These are phyloP conservation scores for Callithrix jacchus DNA, from an alignment of 2,113 vertebrate genomes.

Conservation along the genomic window DNA sequence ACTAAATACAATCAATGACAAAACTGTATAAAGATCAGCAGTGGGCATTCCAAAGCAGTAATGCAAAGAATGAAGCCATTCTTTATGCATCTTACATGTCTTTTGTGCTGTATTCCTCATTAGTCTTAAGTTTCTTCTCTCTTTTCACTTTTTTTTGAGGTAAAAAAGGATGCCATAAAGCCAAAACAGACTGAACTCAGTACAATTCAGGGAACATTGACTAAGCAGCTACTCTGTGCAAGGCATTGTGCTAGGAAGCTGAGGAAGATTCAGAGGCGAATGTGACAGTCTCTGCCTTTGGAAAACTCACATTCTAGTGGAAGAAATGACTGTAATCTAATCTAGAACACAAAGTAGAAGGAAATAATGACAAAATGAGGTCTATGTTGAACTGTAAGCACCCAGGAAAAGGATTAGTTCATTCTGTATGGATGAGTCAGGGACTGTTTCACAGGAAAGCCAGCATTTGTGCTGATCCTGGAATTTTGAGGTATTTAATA, in stretches of 20 bases:
- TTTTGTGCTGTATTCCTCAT: constrained; percentile 42
- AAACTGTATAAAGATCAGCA: background rate
- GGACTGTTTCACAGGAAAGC: background rate
- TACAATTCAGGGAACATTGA: background rate
- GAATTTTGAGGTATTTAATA: background rate
- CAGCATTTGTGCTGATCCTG: background rate
- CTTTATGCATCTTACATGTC: constrained; percentile 54
- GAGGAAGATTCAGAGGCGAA: constrained; percentile 4
- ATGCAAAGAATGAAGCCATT: constrained; percentile 64
- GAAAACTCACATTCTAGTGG: background rate
- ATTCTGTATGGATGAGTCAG: constrained; percentile 25
- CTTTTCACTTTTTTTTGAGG: constrained; percentile 27
- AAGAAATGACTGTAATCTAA: background rate
- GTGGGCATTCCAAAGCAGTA: constrained; percentile 45
- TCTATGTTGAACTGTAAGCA: constrained; percentile 24
- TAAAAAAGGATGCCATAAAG: constrained; percentile 38
- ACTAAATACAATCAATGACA: constrained; percentile 43
- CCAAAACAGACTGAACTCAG: constrained; percentile 39
- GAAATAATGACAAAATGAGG: background rate
- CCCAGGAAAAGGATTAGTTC: constrained; percentile 61
- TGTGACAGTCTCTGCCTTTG: background rate
- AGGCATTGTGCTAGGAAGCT: constrained; percentile 25
- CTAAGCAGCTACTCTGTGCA: constrained; percentile 7
- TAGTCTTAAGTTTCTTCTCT: constrained; percentile 60
- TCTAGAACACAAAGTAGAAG: constrained; percentile 21